Evolutionary conservation across 2,888 invertebrate genomes (phyloP).

Genomic region (Callyntrura guangdongensis): DNA sequence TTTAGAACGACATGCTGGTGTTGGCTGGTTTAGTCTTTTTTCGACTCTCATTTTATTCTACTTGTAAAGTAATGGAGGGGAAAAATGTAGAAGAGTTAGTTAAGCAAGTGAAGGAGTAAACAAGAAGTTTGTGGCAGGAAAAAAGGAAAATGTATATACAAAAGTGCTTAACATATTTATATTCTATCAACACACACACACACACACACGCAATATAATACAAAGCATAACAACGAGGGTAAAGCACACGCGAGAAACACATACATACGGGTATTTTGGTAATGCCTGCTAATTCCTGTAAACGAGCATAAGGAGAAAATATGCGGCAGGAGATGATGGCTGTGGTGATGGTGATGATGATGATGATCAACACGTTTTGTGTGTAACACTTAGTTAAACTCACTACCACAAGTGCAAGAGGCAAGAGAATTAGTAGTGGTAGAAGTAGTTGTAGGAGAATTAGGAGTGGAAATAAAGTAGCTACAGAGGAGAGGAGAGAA

Average conservation of each 20-base stretch:
- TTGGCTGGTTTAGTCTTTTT: conserved; percentile 16
- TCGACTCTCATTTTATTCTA: conserved; percentile 6
- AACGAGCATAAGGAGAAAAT: conserved; percentile 33
- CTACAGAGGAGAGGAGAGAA: not conserved
- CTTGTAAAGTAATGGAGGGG: not conserved
- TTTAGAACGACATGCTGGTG: not conserved
- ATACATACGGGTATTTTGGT: conserved; percentile 42
- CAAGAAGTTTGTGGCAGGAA: not conserved
- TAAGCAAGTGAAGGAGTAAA: not conserved
- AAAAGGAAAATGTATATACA: not conserved
- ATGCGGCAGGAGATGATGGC: no score
- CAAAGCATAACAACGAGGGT: not conserved
- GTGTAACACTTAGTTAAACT: conserved; percentile 56
- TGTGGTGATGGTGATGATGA: not conserved
- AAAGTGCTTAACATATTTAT: not conserved
- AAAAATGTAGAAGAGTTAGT: not conserved
- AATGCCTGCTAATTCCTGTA: conserved; percentile 67
- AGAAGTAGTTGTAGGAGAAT: not conserved
- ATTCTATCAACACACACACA: not conserved
- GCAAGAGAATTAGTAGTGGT: not conserved
- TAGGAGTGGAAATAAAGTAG: conserved; percentile 4
- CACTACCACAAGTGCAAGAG: conserved; percentile 34
- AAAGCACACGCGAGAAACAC: not conserved
- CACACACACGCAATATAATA: no score
- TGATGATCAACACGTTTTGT: conserved; percentile 58